Evolutionary conservation across 2,113 vertebrate species (phyloP), one percentile per base, ranked within the genome.

Genomic region (Boleophthalmus pectinirostris): DNA sequence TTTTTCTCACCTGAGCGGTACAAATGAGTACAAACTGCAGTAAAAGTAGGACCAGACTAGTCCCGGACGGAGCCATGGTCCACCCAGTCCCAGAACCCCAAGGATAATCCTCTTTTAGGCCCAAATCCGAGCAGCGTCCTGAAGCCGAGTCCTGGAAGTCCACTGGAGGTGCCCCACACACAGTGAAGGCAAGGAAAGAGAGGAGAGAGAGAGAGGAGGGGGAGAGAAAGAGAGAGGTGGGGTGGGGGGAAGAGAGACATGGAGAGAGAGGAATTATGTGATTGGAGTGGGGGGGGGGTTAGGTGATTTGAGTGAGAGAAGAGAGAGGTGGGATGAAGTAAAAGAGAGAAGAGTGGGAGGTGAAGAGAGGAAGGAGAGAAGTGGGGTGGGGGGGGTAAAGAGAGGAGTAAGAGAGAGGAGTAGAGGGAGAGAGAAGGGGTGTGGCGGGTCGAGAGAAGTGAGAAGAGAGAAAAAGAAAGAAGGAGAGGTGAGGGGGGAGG

Each of bases 1-100:
- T 51, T 94, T 94, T 96, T 93, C 94, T 96, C 93, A 99, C 97
- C 94, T 99, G 97, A 86, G 96, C 95, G 0, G 91, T 89, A 74
- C 94, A 95, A 70, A 96, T 87, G 77, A 95, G 92, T 66, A 95
- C 70, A 6, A 89, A 83, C 47, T 96, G 95, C 54, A 99, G 87
- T 29, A 96, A 87, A 84, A 97, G 78, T 66, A 90, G 90, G 72
- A 95, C 66, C 46, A 49, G 74, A 71, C 58, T 74, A 72, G 66
- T 77, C 72, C 77, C 35, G 20, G 80, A 56, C 58, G 74, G 82
- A 85, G 91, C 89, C 96, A 97, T 97, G 86, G 85, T 91, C 69
- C 43, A 79, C 90, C 85, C 75, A 79, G 76, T 69, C 57, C 71
- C 72, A 84, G 81, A 81, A 45, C 51, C 65, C 8, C 24, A 64